Conservation (phyloP, 2,888 invertebrate species). For the Drosophila multiciliata region DNA sequence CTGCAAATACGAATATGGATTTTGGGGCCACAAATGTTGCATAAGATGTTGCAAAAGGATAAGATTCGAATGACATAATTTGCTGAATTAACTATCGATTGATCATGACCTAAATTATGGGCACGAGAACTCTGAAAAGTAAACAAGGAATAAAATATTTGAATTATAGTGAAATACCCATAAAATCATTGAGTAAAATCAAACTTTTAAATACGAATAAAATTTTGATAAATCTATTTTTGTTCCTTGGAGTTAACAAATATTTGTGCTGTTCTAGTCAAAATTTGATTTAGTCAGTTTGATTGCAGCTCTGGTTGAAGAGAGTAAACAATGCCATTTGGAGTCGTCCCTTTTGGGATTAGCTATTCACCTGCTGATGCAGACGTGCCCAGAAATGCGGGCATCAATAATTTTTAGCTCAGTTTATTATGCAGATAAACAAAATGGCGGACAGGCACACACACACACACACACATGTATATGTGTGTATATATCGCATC, state of each 20-base stretch:
- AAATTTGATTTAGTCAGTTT: slow-evolving; percentile 9
- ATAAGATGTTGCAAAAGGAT: slow-evolving; percentile 1
- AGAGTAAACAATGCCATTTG: slow-evolving; percentile 33
- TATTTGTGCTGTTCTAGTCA: not conserved
- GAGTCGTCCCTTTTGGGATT: slow-evolving; percentile 36
- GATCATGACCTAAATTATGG: slow-evolving; percentile 1
- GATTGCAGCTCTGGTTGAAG: slow-evolving; percentile 6
- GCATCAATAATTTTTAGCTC: slow-evolving; percentile 74
- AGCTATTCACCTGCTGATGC: slow-evolving; percentile 51
- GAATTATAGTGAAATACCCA: not conserved
- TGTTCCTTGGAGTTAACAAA: not conserved
- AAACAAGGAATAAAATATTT: not conserved
- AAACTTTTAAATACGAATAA: not conserved
- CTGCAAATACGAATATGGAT: slow-evolving; percentile 32
- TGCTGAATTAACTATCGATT: not conserved
- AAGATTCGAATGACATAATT: not conserved
- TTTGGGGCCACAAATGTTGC: slow-evolving; percentile 4
- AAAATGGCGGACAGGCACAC: slow-evolving; percentile 59
- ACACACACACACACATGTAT: slow-evolving; percentile 4
- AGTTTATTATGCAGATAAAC: slow-evolving; percentile 79
- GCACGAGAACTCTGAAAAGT: not conserved
- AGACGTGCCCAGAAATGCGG: slow-evolving; percentile 70
- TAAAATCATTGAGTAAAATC: not conserved
- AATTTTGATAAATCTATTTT: not conserved
- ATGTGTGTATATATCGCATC: not conserved